Base-by-base conservation (phyloP, 2,888 invertebrate genomes). In the Drosophila leonis region DNA sequence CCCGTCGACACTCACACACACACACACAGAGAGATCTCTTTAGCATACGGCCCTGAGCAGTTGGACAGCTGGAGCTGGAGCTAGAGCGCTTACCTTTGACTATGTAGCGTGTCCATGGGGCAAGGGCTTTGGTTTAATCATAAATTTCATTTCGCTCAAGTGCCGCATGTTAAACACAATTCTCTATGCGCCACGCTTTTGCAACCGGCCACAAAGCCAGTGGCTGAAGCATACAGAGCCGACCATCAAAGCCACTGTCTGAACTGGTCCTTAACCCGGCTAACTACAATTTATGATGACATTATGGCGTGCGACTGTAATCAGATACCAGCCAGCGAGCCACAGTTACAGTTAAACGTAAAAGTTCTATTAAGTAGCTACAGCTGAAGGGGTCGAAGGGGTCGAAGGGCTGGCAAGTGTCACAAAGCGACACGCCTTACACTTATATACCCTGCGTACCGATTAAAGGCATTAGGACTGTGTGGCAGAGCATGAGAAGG, bases 251-350 rank as follows among this genome's bases (percentile, higher is more conserved):
- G 44, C 60, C 37, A 62, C 74, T 88, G 88, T 88, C 82, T 59
- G 59, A 82, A 70, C 73, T 72, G 72, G 67, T 59, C 75, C 78
- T 88, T 80, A 83, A 74, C 83, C 90, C 83, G 64, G 42, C 64
- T 71, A 88, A 81, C 78, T 72, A 76, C 87, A 75, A 85, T 90
- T 88, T 88, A 89, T 89, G 91, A 89, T 88, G 83, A 83, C 83
- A 84, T 88, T 91, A 91, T 91, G 76, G 86, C 91, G 90, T 89
- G 84, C 74, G 64, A 75, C 57, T 65, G 64, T 85, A 85, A 82
- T 88, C 82, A 82, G 78, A 78, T 80, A 67, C 39, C 49, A 52
- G 68, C 52, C n/a, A 20, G 35, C 44, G 31, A 65, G 49, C 37
- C 67, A 65, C 60, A 75, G 61, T 76, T 70, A 80, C 51, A 75